Evolutionary conservation across 2,888 invertebrate genomes (phyloP).

Genomic region (Mimumesa dahlbomi): DNA sequence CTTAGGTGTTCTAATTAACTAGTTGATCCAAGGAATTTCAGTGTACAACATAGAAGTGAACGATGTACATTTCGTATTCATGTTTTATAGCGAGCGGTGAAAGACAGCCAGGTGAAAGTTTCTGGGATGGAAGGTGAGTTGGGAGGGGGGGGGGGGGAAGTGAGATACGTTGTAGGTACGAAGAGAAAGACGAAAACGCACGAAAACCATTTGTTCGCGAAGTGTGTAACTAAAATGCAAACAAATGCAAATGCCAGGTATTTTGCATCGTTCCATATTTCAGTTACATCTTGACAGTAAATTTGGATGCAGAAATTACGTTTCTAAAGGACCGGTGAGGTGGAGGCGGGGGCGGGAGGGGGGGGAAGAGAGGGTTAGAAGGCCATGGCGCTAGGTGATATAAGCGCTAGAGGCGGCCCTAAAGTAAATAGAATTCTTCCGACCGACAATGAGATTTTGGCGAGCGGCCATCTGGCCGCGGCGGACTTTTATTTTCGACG

Average conservation of each 20-base stretch:
- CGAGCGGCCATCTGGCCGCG: slow-evolving; percentile 60
- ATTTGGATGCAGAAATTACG: slow-evolving; percentile 1
- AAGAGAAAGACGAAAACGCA: no score
- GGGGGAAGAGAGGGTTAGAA: slow-evolving; percentile 1
- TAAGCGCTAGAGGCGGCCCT: slow-evolving; percentile 30
- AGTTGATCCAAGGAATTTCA: no score
- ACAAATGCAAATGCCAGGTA: not conserved
- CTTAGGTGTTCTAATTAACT: no score
- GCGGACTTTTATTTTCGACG: slow-evolving; percentile 63
- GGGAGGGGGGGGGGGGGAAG: no score
- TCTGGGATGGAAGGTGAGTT: no score
- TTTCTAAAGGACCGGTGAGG: not conserved
- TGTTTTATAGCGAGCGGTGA: no score
- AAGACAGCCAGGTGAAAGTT: no score
- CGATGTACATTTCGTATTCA: no score
- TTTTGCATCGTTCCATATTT: not conserved
- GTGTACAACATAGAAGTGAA: no score
- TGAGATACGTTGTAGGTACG: no score
- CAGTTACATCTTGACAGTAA: slow-evolving; percentile 3
- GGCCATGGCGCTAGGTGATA: not conserved
- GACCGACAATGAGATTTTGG: slow-evolving; percentile 66
- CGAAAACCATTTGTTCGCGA: not conserved
- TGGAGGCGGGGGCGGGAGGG: no score
- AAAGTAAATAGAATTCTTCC: slow-evolving; percentile 68
- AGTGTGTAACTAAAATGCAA: not conserved